Base-by-base conservation (phyloP, 1,140 invertebrate species). In the Copidosoma floridanum region DNA sequence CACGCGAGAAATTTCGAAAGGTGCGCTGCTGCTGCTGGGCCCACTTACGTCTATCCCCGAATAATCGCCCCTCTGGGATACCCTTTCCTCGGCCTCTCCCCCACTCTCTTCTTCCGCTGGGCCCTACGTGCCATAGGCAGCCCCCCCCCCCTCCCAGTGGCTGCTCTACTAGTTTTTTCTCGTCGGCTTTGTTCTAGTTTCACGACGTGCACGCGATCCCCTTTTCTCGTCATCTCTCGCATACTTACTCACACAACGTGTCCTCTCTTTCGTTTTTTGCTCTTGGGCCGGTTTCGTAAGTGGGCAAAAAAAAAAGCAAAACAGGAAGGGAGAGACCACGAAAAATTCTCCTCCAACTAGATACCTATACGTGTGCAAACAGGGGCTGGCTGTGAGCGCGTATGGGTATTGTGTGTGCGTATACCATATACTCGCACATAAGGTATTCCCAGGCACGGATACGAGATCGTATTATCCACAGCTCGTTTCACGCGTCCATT, bases 141-240 rank as follows among this genome's bases (percentile, higher is more conserved):
- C 29, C 23, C n/a, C 50, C 48, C 52, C 37, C 44, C 32, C 26
- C 11, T 3, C 40, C 20, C 18, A 24, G 18, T n/a, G 20, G 23
- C 48, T 69, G 68, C n/a, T n/a, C 74, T 71, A 71, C 68, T 71
- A 77, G 69, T 77, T 79, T 79, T 77, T 78, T 75, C 76, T 74
- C 67, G 44, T 4, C 16, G 41, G 47, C 73, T 79, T 79, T 79
- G 77, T 79, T 79, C 76, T 79, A 79, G 74, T 71, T 65, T 67
- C 68, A 62, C 68, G 56, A 66, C 52, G 59, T 71, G 64, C 58
- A 48, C 26, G 35, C 43, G 64, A 63, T 67, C 68, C 69, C 73
- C 69, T 70, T 65, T 63, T 51, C 16, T 4, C 47, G 14, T 29
- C 46, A 24, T 26, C 21, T 7, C 26, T 68, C 68, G 68, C 70